These are phyloP conservation scores for Heliconius melpomene DNA, from an alignment of 1,140 invertebrate species.

Conservation along the genomic window DNA sequence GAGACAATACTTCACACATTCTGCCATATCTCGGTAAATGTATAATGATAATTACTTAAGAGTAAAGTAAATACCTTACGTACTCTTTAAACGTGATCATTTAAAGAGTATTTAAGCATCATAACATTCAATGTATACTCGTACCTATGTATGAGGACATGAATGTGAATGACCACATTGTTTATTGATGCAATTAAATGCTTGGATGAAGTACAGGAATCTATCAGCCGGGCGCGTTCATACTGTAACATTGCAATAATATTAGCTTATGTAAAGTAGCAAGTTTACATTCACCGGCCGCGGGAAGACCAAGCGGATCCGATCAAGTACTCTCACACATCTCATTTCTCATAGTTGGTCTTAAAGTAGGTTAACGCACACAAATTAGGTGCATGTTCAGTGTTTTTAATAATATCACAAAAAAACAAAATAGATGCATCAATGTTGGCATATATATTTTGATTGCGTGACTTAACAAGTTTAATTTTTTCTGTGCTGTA, in stretches of 20 bases:
- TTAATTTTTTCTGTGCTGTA: too few relatives aligned
- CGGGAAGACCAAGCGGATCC: neutral
- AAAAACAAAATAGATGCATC: too few relatives aligned
- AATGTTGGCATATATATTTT: too few relatives aligned
- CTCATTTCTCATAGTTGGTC: neutral
- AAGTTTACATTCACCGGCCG: neutral
- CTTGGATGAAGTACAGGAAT: neutral
- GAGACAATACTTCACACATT: constrained; percentile 11
- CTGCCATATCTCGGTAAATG: neutral
- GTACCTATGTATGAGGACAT: neutral
- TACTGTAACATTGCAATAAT: neutral
- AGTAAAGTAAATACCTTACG: neutral
- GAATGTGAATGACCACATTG: neutral
- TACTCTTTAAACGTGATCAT: neutral
- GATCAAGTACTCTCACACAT: neutral
- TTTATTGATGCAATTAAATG: neutral
- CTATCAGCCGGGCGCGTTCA: neutral
- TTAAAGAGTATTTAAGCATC: neutral
- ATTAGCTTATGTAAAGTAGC: neutral
- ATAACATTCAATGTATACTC: neutral
- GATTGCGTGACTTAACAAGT: too few relatives aligned
- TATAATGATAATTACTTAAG: neutral
- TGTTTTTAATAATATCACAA: too few relatives aligned
- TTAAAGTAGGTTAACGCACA: neutral
- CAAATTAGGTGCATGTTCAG: neutral